Evolutionary conservation across 2,113 vertebrate species (phyloP).

Genomic region (Pandion haliaetus): DNA sequence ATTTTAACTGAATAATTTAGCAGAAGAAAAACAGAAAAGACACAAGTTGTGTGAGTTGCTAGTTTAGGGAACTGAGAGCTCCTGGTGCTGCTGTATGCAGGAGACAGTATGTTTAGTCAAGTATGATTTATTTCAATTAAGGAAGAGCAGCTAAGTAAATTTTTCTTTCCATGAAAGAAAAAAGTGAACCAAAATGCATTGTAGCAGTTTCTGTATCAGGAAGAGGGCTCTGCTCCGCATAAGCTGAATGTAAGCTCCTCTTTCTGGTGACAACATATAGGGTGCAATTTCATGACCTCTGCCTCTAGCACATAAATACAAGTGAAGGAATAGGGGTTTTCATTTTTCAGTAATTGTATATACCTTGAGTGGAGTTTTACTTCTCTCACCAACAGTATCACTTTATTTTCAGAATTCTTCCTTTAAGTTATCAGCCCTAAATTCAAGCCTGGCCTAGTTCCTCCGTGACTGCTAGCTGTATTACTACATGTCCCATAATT

Average conservation of each 20-base stretch:
- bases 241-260: neutral
- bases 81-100: neutral
- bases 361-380: neutral
- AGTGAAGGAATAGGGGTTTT: neutral
- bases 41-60: neutral
- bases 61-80: neutral
- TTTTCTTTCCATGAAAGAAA: neutral
- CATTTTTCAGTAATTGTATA: neutral
- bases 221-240: neutral
- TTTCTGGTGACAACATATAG: neutral
- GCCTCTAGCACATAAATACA: neutral
- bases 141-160: neutral
- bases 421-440: neutral
- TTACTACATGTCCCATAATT: neutral
- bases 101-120: neutral
- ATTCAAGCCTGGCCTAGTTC: neutral
- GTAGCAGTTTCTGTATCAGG: neutral
- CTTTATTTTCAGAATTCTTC: neutral
- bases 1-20: neutral
- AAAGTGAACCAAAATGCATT: neutral
- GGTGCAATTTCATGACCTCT: neutral
- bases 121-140: neutral
- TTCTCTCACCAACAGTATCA: neutral
- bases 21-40: neutral
- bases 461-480: neutral